Evolutionary conservation across 2,888 invertebrate genomes (phyloP).

Genomic region (Macaria notata): DNA sequence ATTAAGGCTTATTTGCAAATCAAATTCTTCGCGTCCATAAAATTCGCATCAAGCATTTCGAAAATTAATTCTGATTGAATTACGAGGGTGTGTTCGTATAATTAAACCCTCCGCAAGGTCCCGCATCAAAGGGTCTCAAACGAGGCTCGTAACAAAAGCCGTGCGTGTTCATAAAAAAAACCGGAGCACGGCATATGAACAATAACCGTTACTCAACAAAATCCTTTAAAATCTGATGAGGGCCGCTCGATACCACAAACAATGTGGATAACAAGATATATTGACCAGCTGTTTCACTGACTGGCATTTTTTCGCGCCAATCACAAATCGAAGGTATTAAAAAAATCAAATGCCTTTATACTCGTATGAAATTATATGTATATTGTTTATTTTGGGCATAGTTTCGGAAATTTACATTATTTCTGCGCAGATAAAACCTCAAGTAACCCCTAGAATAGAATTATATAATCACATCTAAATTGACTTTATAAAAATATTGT

Average conservation of each 20-base stretch:
- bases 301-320: too few species aligned
- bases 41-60: slow-evolving; percentile 10
- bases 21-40: slow-evolving; percentile 20
- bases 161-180: slow-evolving; percentile 31
- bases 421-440: too few species aligned
- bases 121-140: slow-evolving; percentile 25
- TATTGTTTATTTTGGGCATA: too few species aligned
- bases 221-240: slow-evolving; percentile 39
- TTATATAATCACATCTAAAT: too few species aligned
- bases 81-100: slow-evolving; percentile 15
- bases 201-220: slow-evolving; percentile 47
- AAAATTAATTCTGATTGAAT: slow-evolving; percentile 14
- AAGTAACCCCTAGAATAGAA: too few species aligned
- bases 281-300: too few species aligned
- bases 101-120: slow-evolving; percentile 9
- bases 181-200: slow-evolving; percentile 27
- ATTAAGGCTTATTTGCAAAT: slow-evolving; percentile 22
- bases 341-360: too few species aligned
- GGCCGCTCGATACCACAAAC: slow-evolving; percentile 37
- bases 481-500: too few species aligned
- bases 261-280: slow-evolving; percentile 14
- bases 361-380: too few species aligned
- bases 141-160: slow-evolving; percentile 26
- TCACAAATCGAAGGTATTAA: too few species aligned
- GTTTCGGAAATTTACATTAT: too few species aligned